Conservation (phyloP, 2,797 vertebrate species). For the Rhinoraja longicauda region DNA sequence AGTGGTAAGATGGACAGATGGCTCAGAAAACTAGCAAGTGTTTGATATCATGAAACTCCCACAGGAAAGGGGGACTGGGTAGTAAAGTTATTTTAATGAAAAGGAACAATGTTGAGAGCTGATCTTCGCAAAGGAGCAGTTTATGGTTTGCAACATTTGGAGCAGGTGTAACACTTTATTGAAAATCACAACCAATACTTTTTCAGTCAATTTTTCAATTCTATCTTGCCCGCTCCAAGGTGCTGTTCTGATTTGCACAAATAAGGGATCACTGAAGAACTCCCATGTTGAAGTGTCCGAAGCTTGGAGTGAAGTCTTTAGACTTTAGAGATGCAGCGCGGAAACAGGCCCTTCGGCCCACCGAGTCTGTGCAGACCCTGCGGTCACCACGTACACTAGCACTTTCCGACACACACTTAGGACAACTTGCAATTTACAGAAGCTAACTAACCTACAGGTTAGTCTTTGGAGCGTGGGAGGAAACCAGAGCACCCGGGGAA, state of each 20-base stretch:
- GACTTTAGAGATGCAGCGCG: too few relatives aligned
- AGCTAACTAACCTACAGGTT: too few relatives aligned
- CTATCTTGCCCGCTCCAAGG: background rate
- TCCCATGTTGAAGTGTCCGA: background rate
- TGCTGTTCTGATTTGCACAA: background rate
- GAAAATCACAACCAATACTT: background rate
- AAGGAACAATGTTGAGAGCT: background rate
- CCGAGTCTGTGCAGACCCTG: too few relatives aligned
- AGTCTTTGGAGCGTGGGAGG: too few relatives aligned
- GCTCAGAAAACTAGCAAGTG: background rate
- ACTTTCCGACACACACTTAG: too few relatives aligned
- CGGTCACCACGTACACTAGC: too few relatives aligned
- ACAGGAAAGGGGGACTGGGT: background rate
- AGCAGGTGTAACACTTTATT: background rate
- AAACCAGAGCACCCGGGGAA: too few relatives aligned
- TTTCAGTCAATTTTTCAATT: background rate
- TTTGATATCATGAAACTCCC: background rate
- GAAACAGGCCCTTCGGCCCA: too few relatives aligned
- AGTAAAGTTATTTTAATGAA: background rate
- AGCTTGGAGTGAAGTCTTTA: background rate
- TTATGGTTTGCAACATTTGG: background rate
- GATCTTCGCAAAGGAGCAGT: background rate
- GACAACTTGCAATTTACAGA: too few relatives aligned
- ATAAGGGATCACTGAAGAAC: background rate
- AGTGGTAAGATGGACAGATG: background rate